Evolutionary conservation across 2,888 invertebrate species (phyloP), one percentile per base, ranked within the genome.

Genomic region (Temnothorax unifasciatus): DNA sequence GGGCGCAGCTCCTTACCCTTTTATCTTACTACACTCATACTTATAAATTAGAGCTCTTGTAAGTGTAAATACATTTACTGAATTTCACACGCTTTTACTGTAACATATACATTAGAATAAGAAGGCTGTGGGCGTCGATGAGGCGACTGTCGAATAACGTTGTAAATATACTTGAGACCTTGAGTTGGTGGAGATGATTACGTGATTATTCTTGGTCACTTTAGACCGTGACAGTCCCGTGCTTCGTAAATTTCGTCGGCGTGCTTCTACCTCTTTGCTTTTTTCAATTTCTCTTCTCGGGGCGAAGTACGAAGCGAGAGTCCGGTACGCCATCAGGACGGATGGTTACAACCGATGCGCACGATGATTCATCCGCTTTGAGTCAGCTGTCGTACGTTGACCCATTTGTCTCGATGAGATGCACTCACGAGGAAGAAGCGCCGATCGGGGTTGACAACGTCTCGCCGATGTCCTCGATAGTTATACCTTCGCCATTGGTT

Each of bases 381-480:
- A 88, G 85, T 59, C 69, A 66, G 66, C 66, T 77, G 86, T 83
- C 86, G 88, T 89, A 81, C 88, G 85, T 86, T 89, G 90, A 89
- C 87, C 88, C 87, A 88, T 88, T 90, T 88, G 82, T 88, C 87
- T 84, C 85, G 83, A 81, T 85, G 85, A 61, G 59, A 59, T 47
- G 21, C 57, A 34, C 18, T 81, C 71, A 61, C 59, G 79, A 61
- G 79, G 68, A 79, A 83, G 79, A 81, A 81, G 69, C 71, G 34
- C 25, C 79, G 71, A 81, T 81, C 79, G 59, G 79, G 59, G 34
- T 81, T 81, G 79, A 71, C 79, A 71, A 81, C 38, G 47, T 79
- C 79, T 79, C 44, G 18, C 38, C 21, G 47, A 15, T 59, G 44
- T 69, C 47, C 41, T 44, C 71, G 41, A 68, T 68, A 77, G 54